phyloP scores from a whole-genome alignment of 30 jellyfish, hydroid and myxozoan genomes.

The Pseudorhiza aurosa region DNA sequence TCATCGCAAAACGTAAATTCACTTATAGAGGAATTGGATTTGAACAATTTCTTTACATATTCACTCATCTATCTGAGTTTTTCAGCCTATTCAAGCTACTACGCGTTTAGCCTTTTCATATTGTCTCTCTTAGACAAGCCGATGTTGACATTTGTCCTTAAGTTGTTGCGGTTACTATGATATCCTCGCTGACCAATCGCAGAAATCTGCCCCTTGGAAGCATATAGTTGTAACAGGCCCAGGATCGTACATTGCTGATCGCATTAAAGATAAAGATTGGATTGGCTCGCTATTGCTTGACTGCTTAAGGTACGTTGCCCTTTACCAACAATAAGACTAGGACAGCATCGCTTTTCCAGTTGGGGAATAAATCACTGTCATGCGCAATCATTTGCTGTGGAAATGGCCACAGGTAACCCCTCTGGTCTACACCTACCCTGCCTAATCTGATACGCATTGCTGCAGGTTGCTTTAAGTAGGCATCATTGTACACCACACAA shows the following conservation, averaged over 20 bases:
- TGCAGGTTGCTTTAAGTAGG: no score
- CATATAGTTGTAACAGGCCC: not conserved
- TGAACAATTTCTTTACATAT: not conserved
- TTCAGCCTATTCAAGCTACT: slow-evolving; percentile 10
- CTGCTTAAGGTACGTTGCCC: not conserved
- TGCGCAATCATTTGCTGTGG: no score
- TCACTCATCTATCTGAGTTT: slow-evolving; percentile 18
- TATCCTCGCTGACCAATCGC: slow-evolving; percentile 40
- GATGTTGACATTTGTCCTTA: slow-evolving; percentile 62
- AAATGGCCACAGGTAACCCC: no score
- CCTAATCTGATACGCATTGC: no score
- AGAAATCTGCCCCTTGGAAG: not conserved
- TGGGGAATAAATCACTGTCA: no score
- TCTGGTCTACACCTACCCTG: no score
- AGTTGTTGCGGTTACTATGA: slow-evolving; percentile 58
- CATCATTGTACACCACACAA: no score
- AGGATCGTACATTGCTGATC: not conserved
- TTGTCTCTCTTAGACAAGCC: slow-evolving; percentile 64
- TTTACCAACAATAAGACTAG: no score
- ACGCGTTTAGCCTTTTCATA: slow-evolving; percentile 27
- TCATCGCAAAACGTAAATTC: slow-evolving; percentile 21
- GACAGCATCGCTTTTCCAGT: no score
- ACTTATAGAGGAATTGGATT: slow-evolving; percentile 42
- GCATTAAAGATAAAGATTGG: not conserved
- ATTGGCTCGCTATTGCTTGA: not conserved